Evolutionary conservation across 2,888 invertebrate genomes (phyloP), one percentile per base, ranked within the genome.

Genomic region (Drepana falcataria): DNA sequence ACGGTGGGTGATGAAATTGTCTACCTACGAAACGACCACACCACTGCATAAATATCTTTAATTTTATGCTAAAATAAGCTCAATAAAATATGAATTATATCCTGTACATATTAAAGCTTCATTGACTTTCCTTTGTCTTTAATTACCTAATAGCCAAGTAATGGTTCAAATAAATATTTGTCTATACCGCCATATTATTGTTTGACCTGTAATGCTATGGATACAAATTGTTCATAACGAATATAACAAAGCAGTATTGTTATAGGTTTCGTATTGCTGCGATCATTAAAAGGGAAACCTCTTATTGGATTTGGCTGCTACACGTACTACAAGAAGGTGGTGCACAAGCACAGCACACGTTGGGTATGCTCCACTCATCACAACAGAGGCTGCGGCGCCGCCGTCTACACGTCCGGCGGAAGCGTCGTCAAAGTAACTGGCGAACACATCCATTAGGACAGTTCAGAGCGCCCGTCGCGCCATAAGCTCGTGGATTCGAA

Each of bases 311-410:
- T 67, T 1, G 69, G 67, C 2, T 59, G 44, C 4, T 73, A 74
- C 53, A 71, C 67, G 2, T 74, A 71, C 53, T 69, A 65, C 40
- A 59, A 63, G 53, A 73, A 74, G 49, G 54, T 49, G 0, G 49
- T 63, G 0, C 44, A 51, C 3, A 63, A 58, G 0, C 6, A 53
- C 9, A 68, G 59, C 53, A 67, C 59, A 2, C 51, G 74, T 47
- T 76, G 76, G 77, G 62, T 65, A 0, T 77, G 76, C 52, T 77
- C 77, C 0, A 77, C 78, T 0, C 75, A 79, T 48, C 68, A 71
- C 41, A 70, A 66, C 49, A 65, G 69, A 35, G 71, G 77, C 0
- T 80, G 80, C 49, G 67, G 69, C 2, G 81, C 80, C 0, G 65
- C 67, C 2, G 64, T 77, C 3, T 69, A 73, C 52, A 78, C 71